These are phyloP conservation scores for Myanophis thanlyinensis DNA, from an alignment of 2,113 vertebrate genomes.

Conservation along the genomic window DNA sequence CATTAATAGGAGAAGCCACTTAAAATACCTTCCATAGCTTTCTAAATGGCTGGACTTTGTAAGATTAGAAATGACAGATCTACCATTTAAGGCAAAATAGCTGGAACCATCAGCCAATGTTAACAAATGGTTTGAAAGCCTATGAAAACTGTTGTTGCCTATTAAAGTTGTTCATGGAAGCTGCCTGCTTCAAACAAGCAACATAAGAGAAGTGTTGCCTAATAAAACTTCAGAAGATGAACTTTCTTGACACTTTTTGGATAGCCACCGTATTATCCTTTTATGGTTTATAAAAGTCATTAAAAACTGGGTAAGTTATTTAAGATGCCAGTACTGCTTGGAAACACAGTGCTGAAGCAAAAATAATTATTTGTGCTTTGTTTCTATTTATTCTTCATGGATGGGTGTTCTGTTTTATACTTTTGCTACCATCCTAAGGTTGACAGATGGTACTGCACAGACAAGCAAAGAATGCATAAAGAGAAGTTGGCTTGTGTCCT, in stretches of 20 bases:
- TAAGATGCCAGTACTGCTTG: not conserved
- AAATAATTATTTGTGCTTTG: not conserved
- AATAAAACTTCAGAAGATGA: not conserved
- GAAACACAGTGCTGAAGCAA: not conserved
- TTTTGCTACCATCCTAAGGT: not conserved
- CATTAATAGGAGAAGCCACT: not conserved
- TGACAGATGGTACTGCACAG: not conserved
- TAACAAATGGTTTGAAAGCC: not conserved
- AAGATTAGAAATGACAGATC: not conserved
- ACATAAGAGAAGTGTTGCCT: not conserved
- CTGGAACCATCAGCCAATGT: not conserved
- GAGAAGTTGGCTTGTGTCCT: not conserved
- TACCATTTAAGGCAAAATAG: not conserved
- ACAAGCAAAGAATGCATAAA: not conserved
- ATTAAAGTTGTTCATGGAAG: not conserved
- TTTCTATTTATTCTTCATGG: not conserved
- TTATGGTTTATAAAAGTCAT: not conserved
- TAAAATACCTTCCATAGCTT: not conserved
- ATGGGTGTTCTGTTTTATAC: not conserved
- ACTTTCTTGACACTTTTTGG: not conserved
- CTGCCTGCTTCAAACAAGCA: not conserved
- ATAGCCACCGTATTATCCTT: not conserved
- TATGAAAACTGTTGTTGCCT: not conserved
- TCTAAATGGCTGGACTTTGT: not conserved
- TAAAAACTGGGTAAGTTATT: not conserved